Evolutionary conservation across 1,140 invertebrate species (phyloP).

Genomic region (Scaptomyza pallida): DNA sequence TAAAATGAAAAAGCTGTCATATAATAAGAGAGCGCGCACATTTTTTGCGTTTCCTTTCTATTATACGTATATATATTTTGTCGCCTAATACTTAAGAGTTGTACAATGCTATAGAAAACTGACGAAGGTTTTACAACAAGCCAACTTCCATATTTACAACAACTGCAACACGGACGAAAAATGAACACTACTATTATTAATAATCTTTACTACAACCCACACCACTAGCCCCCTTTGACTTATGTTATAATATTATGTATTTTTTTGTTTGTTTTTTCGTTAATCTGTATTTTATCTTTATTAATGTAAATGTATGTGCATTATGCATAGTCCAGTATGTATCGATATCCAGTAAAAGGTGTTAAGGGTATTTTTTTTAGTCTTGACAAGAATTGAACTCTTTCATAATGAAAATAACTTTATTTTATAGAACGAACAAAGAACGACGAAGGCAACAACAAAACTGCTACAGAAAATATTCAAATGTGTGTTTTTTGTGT

Average conservation of each 20-base stretch:
- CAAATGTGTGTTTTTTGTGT: not conserved
- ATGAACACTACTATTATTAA: slow-evolving; percentile 11
- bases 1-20: not conserved
- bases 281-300: too few species aligned
- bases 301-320: not conserved
- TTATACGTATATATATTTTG: not conserved
- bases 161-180: not conserved
- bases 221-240: slow-evolving; percentile 18
- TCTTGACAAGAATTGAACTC: slow-evolving; percentile 51
- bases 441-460: slow-evolving; percentile 5
- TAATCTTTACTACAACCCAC: not conserved
- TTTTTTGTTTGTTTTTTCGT: slow-evolving; percentile 14
- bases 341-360: slow-evolving; percentile 65
- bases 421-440: not conserved
- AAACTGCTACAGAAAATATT: slow-evolving; percentile 16
- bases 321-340: slow-evolving; percentile 22
- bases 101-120: slow-evolving; percentile 42
- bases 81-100: slow-evolving; percentile 42
- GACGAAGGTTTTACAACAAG: slow-evolving; percentile 14
- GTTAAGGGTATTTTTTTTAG: slow-evolving; percentile 73
- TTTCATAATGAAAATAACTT: slow-evolving; percentile 46
- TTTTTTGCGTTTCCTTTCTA: not conserved
- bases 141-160: not conserved
- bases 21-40: slow-evolving; percentile 1
- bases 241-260: slow-evolving; percentile 52